phyloP scores from a whole-genome alignment of 2,113 vertebrate species.

The Acrocephalus arundinaceus region DNA sequence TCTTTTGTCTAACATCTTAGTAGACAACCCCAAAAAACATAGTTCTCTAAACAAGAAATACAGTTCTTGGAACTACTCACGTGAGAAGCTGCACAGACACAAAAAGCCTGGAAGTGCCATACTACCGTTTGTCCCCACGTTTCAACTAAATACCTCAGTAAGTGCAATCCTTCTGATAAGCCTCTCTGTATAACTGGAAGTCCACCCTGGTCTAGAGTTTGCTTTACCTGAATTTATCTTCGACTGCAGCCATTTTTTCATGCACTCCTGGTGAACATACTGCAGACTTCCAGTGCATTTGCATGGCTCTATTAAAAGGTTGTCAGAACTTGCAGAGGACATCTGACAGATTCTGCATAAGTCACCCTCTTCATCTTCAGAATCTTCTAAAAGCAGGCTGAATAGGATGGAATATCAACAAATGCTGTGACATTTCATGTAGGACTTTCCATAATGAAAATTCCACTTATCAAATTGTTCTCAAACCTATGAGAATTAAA shows the following conservation, averaged over 20 bases:
- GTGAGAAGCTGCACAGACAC: background rate
- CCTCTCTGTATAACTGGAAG: background rate
- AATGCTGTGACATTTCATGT: background rate
- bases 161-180: background rate
- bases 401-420: background rate
- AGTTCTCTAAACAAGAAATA: background rate
- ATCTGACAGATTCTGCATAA: conserved; percentile 97
- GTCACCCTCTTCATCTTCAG: conserved; percentile 97
- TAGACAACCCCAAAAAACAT: background rate
- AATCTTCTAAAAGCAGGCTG: conserved; percentile 94
- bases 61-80: background rate
- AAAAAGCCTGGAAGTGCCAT: background rate
- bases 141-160: background rate
- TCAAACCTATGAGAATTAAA: background rate
- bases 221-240: conserved; percentile 95
- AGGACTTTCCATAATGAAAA: background rate
- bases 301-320: conserved; percentile 93
- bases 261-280: conserved; percentile 97
- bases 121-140: background rate
- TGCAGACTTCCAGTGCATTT: conserved; percentile 93
- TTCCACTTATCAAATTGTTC: background rate
- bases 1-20: background rate
- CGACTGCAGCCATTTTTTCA: conserved; percentile 96
- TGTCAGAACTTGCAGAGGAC: conserved; percentile 83
- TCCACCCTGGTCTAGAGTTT: background rate